These are phyloP conservation scores for Catocala sponsa DNA, from an alignment of 2,888 invertebrate genomes.

Conservation along the genomic window DNA sequence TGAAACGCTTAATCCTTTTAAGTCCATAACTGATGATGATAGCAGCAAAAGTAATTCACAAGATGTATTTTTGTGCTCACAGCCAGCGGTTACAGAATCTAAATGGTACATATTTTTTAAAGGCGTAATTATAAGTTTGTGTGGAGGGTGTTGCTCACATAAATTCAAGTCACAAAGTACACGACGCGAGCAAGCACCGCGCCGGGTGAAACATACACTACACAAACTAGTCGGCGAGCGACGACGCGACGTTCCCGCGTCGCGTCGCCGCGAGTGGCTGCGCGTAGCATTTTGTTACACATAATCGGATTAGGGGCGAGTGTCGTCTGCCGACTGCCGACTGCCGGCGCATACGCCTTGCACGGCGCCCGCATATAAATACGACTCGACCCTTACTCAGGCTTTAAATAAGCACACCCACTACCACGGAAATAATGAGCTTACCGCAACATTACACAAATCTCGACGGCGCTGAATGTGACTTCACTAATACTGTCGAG, in stretches of 20 bases:
- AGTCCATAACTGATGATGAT: constrained; percentile 15
- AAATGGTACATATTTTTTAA: constrained; percentile 26
- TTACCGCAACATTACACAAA: constrained; percentile 46
- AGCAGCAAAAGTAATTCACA: constrained; percentile 1
- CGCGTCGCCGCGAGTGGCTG: constrained; percentile 61
- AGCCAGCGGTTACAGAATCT: constrained; percentile 8
- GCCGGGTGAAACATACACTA: constrained; percentile 57
- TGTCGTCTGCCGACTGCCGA: constrained; percentile 72
- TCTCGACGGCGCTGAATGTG: constrained; percentile 27
- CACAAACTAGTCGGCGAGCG: constrained; percentile 57
- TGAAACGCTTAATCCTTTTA: too few relatives aligned
- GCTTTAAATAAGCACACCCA: constrained; percentile 61
- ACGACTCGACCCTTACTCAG: constrained; percentile 64
- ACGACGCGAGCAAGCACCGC: constrained; percentile 43
- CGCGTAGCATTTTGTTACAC: constrained; percentile 83
- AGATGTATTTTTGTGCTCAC: constrained; percentile 1
- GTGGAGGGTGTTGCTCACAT: constrained; percentile 50
- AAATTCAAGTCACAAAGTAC: constrained; percentile 54
- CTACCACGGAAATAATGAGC: constrained; percentile 54
- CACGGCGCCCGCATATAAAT: constrained; percentile 75
- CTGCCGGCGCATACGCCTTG: constrained; percentile 72
- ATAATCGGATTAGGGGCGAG: constrained; percentile 81
- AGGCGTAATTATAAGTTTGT: constrained; percentile 52
- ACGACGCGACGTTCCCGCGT: constrained; percentile 19
- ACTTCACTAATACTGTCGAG: constrained; percentile 29